Evolutionary conservation across 2,797 vertebrate genomes (phyloP).

Genomic region (Pristis pectinata): DNA sequence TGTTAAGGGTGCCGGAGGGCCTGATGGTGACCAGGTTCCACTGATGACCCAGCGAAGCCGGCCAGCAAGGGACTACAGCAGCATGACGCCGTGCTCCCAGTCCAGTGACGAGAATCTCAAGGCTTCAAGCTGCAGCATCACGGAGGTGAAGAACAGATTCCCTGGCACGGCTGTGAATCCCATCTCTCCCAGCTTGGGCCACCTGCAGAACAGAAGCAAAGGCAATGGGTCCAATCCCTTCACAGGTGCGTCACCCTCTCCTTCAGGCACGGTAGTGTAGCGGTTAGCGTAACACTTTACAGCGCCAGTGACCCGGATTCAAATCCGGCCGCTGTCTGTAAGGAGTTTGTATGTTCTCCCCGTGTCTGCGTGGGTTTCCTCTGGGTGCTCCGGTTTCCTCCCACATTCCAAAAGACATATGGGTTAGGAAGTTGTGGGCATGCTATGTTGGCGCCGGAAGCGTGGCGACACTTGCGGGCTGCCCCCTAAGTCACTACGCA

Average conservation of each 20-base stretch:
- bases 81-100: constrained; percentile 68
- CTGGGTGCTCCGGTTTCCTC: too few relatives aligned
- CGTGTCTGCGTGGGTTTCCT: too few relatives aligned
- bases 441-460: too few relatives aligned
- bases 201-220: neutral
- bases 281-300: too few relatives aligned
- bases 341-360: too few relatives aligned
- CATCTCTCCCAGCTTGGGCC: neutral
- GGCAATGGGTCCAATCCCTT: constrained; percentile 4
- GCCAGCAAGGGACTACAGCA: constrained; percentile 61
- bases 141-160: neutral
- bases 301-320: too few relatives aligned
- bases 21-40: constrained; percentile 63
- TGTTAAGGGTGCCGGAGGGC: constrained; percentile 63
- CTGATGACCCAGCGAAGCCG: constrained; percentile 58
- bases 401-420: too few relatives aligned
- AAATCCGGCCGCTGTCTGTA: too few relatives aligned
- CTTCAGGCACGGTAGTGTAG: too few relatives aligned
- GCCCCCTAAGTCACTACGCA: too few relatives aligned
- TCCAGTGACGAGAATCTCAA: constrained; percentile 71
- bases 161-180: neutral
- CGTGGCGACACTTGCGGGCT: too few relatives aligned
- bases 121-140: constrained; percentile 37
- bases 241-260: neutral
- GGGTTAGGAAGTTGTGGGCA: too few relatives aligned